A percentile compares a stretch with the other conserved stretches of the same genome.
Conservation (phyloP, 2,113 vertebrate genomes). For the Oreotrochilus melanogaster region DNA sequence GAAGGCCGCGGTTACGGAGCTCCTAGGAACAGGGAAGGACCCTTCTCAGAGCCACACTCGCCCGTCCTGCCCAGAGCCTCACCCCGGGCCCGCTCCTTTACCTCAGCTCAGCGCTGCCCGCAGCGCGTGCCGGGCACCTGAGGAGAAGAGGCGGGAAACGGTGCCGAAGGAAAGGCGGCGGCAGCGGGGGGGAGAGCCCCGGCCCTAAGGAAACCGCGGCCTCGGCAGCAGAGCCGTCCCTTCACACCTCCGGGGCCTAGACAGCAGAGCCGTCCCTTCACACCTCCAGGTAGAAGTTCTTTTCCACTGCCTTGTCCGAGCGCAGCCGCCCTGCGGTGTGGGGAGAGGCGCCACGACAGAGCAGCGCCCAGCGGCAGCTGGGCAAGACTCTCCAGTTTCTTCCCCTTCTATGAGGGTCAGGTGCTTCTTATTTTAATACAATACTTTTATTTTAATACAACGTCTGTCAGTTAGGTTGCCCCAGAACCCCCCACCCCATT, state of each 20-base stretch:
- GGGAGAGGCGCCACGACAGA: too few species aligned
- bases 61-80: rapidly evolving
- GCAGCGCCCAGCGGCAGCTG: too few species aligned
- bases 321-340: too few species aligned
- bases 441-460: background rate
- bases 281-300: background rate
- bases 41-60: background rate
- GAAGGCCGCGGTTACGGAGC: background rate
- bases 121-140: rapidly evolving
- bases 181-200: rapidly evolving
- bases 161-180: rapidly evolving
- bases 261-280: rapidly evolving
- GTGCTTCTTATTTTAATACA: background rate
- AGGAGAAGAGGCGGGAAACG: background rate
- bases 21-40: background rate
- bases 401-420: rapidly evolving
- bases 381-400: background rate
- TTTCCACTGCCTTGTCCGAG: too few species aligned
- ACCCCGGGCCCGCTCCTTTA: rapidly evolving
- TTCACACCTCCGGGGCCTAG: background rate
- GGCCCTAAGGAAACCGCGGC: too few species aligned
- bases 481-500: background rate
- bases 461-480: background rate
- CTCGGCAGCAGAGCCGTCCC: rapidly evolving
- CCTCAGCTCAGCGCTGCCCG: background rate